Evolutionary conservation across 2,888 invertebrate species (phyloP), one percentile per base, ranked within the genome.

Genomic region (Tryphoninae sp.): DNA sequence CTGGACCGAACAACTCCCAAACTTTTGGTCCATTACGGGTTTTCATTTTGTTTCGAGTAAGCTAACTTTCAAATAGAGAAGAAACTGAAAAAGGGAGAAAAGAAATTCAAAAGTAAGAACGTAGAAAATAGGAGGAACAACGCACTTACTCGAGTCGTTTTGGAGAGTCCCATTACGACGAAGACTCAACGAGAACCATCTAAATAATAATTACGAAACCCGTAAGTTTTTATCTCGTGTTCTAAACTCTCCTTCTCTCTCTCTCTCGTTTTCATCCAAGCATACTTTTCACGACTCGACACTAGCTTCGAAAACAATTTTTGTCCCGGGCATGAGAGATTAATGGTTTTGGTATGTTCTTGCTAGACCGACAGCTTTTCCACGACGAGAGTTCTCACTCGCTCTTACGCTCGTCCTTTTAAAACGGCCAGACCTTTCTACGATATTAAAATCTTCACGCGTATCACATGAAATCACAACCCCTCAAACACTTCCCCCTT

Each of bases 391-490:
- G 19, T 23, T 11, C 26, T 45, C 77, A 51, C 58, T 40, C 69
- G 2, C 16, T 74, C 42, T 16, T 53, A 42, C 26, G 19, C 16
- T 45, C 23, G 40, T n/a, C 13, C 62, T 53, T 59, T 58, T 40
- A 23, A 33, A 71, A 53, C 55, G 40, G 51, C 26, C 40, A 40
- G 58, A 76, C 65, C 81, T 83, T 74, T 76, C 78, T 81, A 72
- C 59, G 71, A 83, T 84, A 84, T 85, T 84, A 84, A 82, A 81
- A 81, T 83, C 78, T 82, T 71, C 64, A 59, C 67, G 64, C 67
- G 68, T 45, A 73, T 68, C 64, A 51, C n/a, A n/a, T 33, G 67
- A 23, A 53, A 71, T 62, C 49, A 72, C 33, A 71, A 49, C 45
- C 7, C 49, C 11, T 42, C 42, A 45, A 42, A 51, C 42, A 68